A percentile compares a stretch with the other conserved stretches of the same genome.
Evolutionary conservation across 2,888 invertebrate species (phyloP).

Genomic region (Protonemura montana): DNA sequence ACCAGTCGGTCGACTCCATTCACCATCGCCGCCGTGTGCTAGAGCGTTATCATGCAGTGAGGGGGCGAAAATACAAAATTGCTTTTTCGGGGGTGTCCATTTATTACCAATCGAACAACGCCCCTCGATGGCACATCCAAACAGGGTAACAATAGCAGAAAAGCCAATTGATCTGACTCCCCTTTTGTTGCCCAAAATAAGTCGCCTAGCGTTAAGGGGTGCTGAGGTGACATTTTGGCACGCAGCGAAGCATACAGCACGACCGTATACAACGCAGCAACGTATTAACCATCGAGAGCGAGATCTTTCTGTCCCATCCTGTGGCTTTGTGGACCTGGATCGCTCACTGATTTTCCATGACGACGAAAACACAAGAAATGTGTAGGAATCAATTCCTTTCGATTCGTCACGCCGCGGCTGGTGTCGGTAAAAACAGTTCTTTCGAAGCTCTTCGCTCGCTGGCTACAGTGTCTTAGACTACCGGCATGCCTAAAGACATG

Average conservation of each 20-base stretch:
- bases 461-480: background rate
- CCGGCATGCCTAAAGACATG: background rate
- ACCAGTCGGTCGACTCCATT: background rate
- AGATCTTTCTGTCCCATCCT: background rate
- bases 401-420: background rate
- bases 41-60: background rate
- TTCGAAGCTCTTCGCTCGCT: background rate
- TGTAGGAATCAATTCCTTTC: slow-evolving; percentile 10
- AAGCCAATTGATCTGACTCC: background rate
- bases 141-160: background rate
- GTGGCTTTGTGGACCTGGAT: background rate
- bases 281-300: too few relatives aligned
- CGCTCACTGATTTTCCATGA: slow-evolving; percentile 15
- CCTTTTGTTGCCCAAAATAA: background rate
- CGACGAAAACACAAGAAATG: slow-evolving; percentile 20
- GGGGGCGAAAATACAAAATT: background rate
- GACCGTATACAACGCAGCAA: too few relatives aligned
- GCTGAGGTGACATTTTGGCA: too few relatives aligned
- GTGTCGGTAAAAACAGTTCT: background rate
- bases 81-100: slow-evolving; percentile 5
- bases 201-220: background rate
- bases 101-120: background rate
- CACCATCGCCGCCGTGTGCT: background rate
- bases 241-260: background rate
- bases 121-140: background rate